Conservation (phyloP, 2,888 invertebrate genomes). For the Pristionchus maxplancki region DNA sequence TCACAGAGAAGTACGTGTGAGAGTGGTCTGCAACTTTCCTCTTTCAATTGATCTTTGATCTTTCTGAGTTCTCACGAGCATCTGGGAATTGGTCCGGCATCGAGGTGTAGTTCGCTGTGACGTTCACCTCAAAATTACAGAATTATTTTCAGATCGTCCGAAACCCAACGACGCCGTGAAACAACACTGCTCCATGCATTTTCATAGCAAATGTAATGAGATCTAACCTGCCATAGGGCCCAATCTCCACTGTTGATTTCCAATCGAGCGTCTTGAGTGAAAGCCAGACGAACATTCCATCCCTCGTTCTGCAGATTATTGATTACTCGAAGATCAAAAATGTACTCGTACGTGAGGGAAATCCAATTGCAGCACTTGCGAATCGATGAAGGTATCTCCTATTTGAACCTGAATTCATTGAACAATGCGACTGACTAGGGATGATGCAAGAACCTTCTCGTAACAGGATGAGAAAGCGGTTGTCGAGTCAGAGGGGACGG, state of each 20-base stretch:
- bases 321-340: not conserved
- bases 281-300: constrained; percentile 28
- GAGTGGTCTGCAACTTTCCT: not conserved
- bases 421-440: not conserved
- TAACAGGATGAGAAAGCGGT: not conserved
- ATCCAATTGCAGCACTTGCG: constrained; percentile 37
- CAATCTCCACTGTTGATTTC: not conserved
- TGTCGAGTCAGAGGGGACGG: constrained; percentile 8
- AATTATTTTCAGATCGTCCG: not conserved
- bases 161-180: no score
- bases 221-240: constrained; percentile 13
- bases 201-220: no score
- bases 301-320: constrained; percentile 28
- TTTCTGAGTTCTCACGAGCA: not conserved
- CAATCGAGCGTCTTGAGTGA: constrained; percentile 21
- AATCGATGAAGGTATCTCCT: not conserved
- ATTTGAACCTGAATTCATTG: not conserved
- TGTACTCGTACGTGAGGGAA: not conserved
- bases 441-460: not conserved
- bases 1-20: constrained; percentile 47
- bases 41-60: not conserved
- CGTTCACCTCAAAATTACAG: constrained; percentile 56
- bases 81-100: constrained; percentile 51
- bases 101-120: constrained; percentile 61
- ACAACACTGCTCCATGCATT: no score